Evolutionary conservation across 2,113 vertebrate genomes (phyloP).

Genomic region (Platysteira castanea): DNA sequence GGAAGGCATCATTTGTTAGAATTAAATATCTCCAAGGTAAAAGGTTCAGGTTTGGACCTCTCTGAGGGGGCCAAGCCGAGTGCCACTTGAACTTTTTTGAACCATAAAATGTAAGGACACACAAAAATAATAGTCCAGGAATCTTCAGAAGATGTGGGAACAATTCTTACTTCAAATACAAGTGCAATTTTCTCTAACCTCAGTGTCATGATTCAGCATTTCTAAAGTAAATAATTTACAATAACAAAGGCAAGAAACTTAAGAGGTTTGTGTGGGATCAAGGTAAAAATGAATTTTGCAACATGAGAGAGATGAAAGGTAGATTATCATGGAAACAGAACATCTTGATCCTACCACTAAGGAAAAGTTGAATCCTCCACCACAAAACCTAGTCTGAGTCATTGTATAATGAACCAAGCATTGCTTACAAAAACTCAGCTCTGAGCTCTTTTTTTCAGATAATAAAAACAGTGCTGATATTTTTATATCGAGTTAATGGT

Average conservation of each 20-base stretch:
- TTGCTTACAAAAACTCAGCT: constrained; percentile 37
- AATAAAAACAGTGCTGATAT: constrained; percentile 65
- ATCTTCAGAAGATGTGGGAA: constrained; percentile 59
- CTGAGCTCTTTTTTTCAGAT: constrained; percentile 33
- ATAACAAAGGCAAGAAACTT: constrained; percentile 41
- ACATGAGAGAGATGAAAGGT: constrained; percentile 31
- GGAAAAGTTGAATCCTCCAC: constrained; percentile 44
- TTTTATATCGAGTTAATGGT: constrained; percentile 60
- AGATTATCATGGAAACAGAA: constrained; percentile 56
- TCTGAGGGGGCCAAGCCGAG: background rate
- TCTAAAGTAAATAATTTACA: constrained; percentile 64
- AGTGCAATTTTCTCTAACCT: constrained; percentile 39
- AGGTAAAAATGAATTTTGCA: constrained; percentile 57
- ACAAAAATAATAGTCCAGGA: constrained; percentile 19
- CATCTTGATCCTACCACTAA: constrained; percentile 46
- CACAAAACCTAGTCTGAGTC: constrained; percentile 62
- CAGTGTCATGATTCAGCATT: constrained; percentile 60
- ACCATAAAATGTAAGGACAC: background rate
- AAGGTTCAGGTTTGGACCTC: background rate
- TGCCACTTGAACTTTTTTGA: constrained; percentile 20
- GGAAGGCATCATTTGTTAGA: background rate
- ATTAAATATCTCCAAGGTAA: background rate
- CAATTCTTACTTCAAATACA: constrained; percentile 12
- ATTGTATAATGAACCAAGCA: constrained; percentile 59
- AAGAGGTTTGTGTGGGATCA: constrained; percentile 47